Evolutionary conservation across 2,888 invertebrate genomes (phyloP).

Genomic region (Tetramorium bicarinatum): DNA sequence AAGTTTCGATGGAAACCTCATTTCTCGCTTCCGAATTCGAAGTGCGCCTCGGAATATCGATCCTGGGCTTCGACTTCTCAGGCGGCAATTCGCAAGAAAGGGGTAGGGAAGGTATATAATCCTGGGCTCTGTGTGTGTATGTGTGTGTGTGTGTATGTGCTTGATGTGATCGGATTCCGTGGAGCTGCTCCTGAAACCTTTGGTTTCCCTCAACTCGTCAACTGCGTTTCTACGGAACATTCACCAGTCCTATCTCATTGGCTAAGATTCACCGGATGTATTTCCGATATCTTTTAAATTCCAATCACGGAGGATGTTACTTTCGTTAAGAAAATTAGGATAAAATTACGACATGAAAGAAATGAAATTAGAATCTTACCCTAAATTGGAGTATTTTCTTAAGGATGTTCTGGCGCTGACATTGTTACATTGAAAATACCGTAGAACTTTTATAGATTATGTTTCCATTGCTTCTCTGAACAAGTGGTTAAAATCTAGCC

Average conservation of each 20-base stretch:
- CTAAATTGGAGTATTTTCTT: not conserved
- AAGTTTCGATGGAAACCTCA: conserved; percentile 21
- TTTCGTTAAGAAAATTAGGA: not conserved
- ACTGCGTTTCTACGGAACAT: not conserved
- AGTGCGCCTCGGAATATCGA: conserved; percentile 28
- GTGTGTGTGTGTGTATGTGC: not conserved
- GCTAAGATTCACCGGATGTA: not conserved
- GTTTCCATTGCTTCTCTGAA: too few relatives aligned
- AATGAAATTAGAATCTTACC: not conserved
- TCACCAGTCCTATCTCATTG: not conserved
- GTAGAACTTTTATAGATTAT: too few relatives aligned
- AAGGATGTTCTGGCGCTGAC: too few relatives aligned
- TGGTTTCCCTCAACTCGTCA: not conserved
- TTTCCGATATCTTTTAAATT: not conserved
- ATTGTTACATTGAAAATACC: too few relatives aligned
- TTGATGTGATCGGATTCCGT: conserved; percentile 32
- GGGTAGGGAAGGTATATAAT: not conserved
- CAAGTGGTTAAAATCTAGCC: too few relatives aligned
- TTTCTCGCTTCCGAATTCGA: conserved; percentile 21
- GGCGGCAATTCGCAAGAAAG: not conserved
- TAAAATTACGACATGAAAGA: not conserved
- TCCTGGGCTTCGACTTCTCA: conserved; percentile 4
- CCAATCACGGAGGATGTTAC: not conserved
- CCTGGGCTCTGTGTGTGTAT: not conserved
- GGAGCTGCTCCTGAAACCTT: conserved; percentile 3